Base-by-base conservation (phyloP, 1,140 invertebrate species). In the Radopholus similis region DNA sequence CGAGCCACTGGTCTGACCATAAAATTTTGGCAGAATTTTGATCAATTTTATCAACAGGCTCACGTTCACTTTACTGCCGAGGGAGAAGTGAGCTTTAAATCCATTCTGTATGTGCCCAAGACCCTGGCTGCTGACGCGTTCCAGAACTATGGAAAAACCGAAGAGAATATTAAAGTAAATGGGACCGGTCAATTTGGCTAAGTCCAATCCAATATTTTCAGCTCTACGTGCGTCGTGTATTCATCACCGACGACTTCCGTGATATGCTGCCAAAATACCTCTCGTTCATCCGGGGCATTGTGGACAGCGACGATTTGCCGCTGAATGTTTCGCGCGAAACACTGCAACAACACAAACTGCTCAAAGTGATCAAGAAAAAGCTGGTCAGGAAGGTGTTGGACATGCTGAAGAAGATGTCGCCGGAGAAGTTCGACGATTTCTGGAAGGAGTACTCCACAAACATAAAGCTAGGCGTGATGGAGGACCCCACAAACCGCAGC, bases 401-500 rank as follows among this genome's bases (percentile, higher is more conserved):
- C 97, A 94, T 80, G 78, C 42, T 78, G 42, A 97, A 97, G 86
- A 98, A 98, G 84, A 88, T 99, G 38, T 87, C 90, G 51, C 89
- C 90, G 58, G 91, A 92, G 60, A 90, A 93, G 28, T 97, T 92
- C 82, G 88, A 91, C 2, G 89, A 90, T 74, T 98, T 99, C 88
- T 98, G 95, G 94, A 95, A 96, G 81, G 95, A 98, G 84, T 99
- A 93, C 85, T 95, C 93, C 44, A 99, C 95, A 51, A 97, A 97
- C 84, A 90, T 95, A 73, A 98, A 97, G 85, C 85, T 98, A 65
- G 95, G 96, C 49, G 88, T 96, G 23, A 95, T 97, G 87, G 96
- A 99, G 86, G 96, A 99, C 85, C 89, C 93, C 21, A 89, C 90
- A 57, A 99, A 99, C 85, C 88, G 95, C 59, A 92, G 91, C 11